Percentiles rank a stretch among this genome's conserved stretches.
Evolutionary conservation across 1,140 invertebrate genomes (phyloP).

Genomic region (Apis dorsata): DNA sequence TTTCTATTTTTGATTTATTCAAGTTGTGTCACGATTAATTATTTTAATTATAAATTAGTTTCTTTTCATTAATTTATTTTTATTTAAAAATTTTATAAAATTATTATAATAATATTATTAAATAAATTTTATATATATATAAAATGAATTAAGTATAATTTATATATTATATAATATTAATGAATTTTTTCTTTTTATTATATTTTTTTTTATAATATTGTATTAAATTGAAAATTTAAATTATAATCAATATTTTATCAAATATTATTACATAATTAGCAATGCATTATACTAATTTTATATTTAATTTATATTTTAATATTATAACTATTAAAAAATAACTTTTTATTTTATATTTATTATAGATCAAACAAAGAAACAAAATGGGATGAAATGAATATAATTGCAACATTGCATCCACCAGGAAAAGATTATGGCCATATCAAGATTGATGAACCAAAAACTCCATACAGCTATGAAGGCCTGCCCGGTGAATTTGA

Average conservation of each 20-base stretch:
- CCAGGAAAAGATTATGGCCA: conserved; percentile 99
- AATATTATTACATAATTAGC: background rate
- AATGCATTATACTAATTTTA: background rate
- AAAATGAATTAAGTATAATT: background rate
- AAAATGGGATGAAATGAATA: conserved; percentile 99
- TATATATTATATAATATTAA: background rate
- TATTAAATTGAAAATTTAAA: background rate
- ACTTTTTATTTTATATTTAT: conserved; percentile 12
- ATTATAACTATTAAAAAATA: background rate
- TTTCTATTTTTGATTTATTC: background rate
- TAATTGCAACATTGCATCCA: conserved; percentile 98
- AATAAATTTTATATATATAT: background rate
- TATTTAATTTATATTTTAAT: background rate
- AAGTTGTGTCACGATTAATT: background rate
- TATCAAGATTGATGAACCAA: conserved; percentile 99
- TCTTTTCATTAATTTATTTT: background rate
- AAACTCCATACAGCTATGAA: conserved; percentile 95
- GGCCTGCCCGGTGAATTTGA: conserved; percentile 86
- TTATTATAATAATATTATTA: background rate
- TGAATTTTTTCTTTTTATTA: background rate
- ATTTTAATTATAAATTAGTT: background rate
- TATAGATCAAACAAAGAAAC: conserved; percentile 88
- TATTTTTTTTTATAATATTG: background rate
- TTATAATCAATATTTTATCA: background rate
- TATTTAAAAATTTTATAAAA: background rate